phyloP scores from a whole-genome alignment of 2,113 vertebrate species.

The Mormoops blainvillei region DNA sequence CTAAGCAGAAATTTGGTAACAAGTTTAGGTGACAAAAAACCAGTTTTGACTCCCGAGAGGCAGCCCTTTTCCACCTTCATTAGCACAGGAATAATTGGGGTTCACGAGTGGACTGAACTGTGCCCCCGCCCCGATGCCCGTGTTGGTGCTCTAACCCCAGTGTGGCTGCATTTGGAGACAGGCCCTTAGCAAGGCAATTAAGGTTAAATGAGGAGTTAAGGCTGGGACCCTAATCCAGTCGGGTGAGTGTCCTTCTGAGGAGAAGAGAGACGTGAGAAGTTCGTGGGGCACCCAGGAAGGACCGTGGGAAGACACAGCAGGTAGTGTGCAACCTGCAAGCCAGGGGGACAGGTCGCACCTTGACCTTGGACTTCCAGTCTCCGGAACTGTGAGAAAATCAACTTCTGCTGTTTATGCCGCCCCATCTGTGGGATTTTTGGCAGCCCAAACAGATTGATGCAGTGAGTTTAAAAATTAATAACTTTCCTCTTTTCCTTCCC shows the following conservation, averaged over 20 bases:
- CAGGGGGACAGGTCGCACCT: background rate
- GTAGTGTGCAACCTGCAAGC: no score
- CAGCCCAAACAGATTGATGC: background rate
- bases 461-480: slow-evolving; percentile 29
- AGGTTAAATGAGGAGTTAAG: background rate
- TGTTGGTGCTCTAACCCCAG: background rate
- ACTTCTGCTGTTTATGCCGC: background rate
- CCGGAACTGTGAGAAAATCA: background rate
- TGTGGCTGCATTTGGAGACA: background rate
- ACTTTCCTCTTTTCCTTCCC: slow-evolving; percentile 22
- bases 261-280: background rate
- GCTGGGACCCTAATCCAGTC: background rate
- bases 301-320: background rate
- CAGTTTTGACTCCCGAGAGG: slow-evolving; percentile 55
- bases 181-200: background rate
- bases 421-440: background rate
- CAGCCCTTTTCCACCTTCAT: slow-evolving; percentile 51
- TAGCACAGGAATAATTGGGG: slow-evolving; percentile 48
- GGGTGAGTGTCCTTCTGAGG: background rate
- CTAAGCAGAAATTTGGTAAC: slow-evolving; percentile 54
- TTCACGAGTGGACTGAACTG: background rate
- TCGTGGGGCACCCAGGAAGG: background rate
- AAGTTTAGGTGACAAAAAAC: slow-evolving; percentile 48
- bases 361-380: background rate
- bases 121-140: background rate